A percentile compares a stretch with the other conserved stretches of the same genome.
Conservation (phyloP, 2,888 invertebrate genomes). For the Torymus auratus region DNA sequence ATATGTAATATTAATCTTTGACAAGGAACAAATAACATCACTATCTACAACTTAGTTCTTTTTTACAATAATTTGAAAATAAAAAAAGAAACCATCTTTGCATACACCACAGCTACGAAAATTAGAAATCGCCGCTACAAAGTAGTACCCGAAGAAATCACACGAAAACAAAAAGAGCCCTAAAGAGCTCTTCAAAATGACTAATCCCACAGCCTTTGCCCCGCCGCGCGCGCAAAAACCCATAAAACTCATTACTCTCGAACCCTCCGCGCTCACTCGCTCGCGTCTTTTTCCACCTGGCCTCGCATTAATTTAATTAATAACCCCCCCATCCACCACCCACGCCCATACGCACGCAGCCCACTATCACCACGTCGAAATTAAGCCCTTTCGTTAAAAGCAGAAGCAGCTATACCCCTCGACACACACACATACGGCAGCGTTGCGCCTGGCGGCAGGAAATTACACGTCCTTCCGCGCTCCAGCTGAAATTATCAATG, state of each 20-base stretch:
- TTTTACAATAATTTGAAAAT: no score
- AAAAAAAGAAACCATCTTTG: no score
- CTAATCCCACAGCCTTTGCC: no score
- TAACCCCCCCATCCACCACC: background rate
- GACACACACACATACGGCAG: constrained; percentile 2
- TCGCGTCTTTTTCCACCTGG: constrained; percentile 15
- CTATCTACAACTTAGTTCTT: no score
- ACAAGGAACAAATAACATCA: no score
- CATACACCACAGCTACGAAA: no score
- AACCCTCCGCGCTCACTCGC: background rate
- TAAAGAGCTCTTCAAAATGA: no score
- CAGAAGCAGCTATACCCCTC: background rate
- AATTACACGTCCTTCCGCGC: constrained; percentile 73
- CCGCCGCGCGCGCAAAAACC: background rate
- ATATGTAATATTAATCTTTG: no score
- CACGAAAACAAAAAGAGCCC: no score
- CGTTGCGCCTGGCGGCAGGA: constrained; percentile 70
- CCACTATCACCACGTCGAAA: constrained; percentile 14
- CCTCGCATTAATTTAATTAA: constrained; percentile 45
- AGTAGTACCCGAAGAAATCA: no score
- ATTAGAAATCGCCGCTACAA: no score
- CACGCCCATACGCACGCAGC: background rate
- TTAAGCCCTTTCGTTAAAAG: constrained; percentile 41
- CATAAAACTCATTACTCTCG: constrained; percentile 10
- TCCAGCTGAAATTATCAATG: constrained; percentile 47